These are phyloP conservation scores for Amiota communis DNA, from an alignment of 2,888 invertebrate genomes.

Conservation along the genomic window DNA sequence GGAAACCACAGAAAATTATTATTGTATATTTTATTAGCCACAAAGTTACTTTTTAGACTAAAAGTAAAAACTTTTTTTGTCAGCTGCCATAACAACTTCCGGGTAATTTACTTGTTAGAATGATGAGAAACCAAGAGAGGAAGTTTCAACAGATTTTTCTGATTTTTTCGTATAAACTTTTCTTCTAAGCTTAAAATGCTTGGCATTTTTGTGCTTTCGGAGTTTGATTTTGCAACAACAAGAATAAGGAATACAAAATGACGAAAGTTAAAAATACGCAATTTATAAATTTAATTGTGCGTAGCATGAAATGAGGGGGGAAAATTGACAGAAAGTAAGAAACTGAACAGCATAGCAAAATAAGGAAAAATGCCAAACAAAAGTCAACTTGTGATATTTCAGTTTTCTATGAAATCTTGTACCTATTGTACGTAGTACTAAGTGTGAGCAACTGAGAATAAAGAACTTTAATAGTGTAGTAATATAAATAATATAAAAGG, in stretches of 20 bases:
- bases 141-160: background rate
- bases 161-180: background rate
- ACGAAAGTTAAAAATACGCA: background rate
- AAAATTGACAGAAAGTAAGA: no score
- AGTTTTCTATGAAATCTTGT: no score
- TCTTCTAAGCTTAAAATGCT: no score
- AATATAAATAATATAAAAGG: no score
- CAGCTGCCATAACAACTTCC: conserved; percentile 9
- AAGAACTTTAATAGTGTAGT: no score
- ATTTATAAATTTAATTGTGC: conserved; percentile 28
- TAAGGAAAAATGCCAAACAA: background rate
- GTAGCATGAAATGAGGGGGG: background rate
- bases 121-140: background rate
- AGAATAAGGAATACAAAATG: background rate
- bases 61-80: background rate
- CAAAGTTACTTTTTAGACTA: no score
- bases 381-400: background rate
- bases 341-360: background rate
- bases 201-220: conserved; percentile 14
- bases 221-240: background rate
- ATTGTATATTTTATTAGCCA: no score
- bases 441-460: no score
- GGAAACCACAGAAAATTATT: no score
- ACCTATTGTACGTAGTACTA: no score
- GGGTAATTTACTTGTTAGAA: conserved; percentile 5